Base-by-base conservation (phyloP, 2,888 invertebrate species). In the Nephrotoma guestfalica region DNA sequence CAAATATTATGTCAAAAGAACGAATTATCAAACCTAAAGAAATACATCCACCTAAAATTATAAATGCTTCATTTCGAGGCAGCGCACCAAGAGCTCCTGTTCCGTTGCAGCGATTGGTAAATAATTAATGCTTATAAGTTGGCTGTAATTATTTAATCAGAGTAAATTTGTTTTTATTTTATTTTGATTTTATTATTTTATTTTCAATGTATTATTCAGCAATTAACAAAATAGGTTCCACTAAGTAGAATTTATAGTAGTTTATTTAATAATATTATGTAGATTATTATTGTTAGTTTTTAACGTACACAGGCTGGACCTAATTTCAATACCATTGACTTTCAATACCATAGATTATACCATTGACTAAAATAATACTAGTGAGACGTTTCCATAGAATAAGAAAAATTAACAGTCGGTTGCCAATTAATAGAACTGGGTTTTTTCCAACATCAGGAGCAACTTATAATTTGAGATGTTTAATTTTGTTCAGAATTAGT, bases 61-160 rank as follows among this genome's bases (percentile, higher is more conserved):
- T 84, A 41, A 84, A 84, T 84, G n/a, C 84, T 11, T 41, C 84
- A 6, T 41, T 42, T 41, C 84, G 84, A 84, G 41, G 84, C 41
- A 42, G 6, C 7, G 7, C 42, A n/a, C 84, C 84, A 84, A 41
- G 84, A 43, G 30, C 86, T 51, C 85, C 88, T 18, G 87, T 89
- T 45, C 88, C 90, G 6, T 87, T 90, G 41, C 91, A 90, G 86
- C 89, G 90, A 43, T 90, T 89, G 86, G 88, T 88, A 87, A 90
- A 89, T 88, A 89, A 85, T 85, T 71, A 71, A 71, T 71, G 71
- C 71, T 71, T 71, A 71, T 30, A 71, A 71, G 71, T 71, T 71
- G 71, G 71, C 71, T 71, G 71, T 71, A 71, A 71, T 71, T 71
- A 71, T 71, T 71, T 71, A 71, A 71, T 71, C 30, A 6, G 71